Evolutionary conservation across 2,797 vertebrate genomes (phyloP).

Genomic region (Dendrocincla tyrannina): DNA sequence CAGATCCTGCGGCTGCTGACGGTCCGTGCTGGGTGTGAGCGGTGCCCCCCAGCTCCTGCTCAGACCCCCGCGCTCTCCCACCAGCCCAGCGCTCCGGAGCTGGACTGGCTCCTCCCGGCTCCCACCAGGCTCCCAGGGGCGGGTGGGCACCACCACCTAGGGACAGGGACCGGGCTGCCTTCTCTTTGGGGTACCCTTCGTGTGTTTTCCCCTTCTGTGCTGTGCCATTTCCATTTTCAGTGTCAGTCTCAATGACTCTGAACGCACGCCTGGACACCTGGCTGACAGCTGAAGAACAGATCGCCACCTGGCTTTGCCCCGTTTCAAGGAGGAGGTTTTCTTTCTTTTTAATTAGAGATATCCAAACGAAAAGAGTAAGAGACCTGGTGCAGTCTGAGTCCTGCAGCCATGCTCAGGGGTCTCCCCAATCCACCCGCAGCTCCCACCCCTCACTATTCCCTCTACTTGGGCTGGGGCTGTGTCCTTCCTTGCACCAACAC

Average conservation of each 20-base stretch:
- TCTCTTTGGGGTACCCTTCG: not conserved
- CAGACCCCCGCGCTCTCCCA: not conserved
- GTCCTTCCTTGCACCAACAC: not conserved
- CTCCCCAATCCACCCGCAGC: not conserved
- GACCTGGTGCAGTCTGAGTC: not conserved
- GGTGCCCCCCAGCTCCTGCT: too few relatives aligned
- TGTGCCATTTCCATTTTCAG: not conserved
- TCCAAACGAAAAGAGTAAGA: not conserved
- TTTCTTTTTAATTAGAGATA: not conserved
- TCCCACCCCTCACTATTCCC: not conserved
- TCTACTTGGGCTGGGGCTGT: not conserved
- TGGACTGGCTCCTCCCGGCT: not conserved
- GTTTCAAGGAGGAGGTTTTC: not conserved
- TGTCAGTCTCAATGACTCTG: too few relatives aligned
- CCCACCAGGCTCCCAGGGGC: not conserved
- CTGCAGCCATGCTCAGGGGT: too few relatives aligned
- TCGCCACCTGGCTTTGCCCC: not conserved
- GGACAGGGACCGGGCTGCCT: not conserved
- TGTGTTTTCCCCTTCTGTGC: not conserved
- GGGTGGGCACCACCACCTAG: not conserved
- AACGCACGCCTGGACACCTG: too few relatives aligned
- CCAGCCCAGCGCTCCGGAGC: too few relatives aligned
- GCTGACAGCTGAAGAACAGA: not conserved
- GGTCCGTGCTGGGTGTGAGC: accelerated
- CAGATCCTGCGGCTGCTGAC: not conserved